A percentile compares a stretch with the other conserved stretches of the same genome.
Evolutionary conservation across 2,113 vertebrate genomes (phyloP).

Genomic region (Vicugna pacos): DNA sequence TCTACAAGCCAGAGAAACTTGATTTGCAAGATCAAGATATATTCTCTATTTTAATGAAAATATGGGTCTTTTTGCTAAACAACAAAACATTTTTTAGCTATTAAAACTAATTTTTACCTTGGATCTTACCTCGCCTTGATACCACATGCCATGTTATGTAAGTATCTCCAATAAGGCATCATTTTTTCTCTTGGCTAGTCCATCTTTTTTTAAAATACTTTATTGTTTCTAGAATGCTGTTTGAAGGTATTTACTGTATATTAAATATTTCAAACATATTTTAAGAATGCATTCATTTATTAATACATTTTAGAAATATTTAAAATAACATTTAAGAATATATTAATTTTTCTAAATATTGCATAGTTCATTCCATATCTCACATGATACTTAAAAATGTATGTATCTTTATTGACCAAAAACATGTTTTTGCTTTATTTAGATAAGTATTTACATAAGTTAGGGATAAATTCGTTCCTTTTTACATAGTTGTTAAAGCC

Average conservation of each 20-base stretch:
- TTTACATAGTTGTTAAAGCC: not conserved
- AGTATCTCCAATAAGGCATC: not conserved
- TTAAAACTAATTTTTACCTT: not conserved
- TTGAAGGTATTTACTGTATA: not conserved
- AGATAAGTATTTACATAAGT: not conserved
- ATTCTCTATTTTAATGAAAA: not conserved
- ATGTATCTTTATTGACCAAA: not conserved
- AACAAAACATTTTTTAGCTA: not conserved
- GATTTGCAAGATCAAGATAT: not conserved
- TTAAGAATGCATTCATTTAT: not conserved
- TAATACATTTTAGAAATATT: not conserved
- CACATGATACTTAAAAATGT: not conserved
- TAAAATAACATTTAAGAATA: not conserved
- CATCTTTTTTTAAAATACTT: not conserved
- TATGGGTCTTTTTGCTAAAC: not conserved
- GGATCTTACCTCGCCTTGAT: not conserved
- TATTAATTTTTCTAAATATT: not conserved
- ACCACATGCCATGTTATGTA: not conserved
- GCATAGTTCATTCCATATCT: not conserved
- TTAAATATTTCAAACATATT: not conserved
- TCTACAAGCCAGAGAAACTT: not conserved
- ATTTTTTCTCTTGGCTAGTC: not conserved
- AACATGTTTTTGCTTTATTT: not conserved
- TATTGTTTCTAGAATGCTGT: not conserved
- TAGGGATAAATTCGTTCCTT: not conserved